Evolutionary conservation across 2,888 invertebrate species (phyloP).

Genomic region (Trimorus sp.): DNA sequence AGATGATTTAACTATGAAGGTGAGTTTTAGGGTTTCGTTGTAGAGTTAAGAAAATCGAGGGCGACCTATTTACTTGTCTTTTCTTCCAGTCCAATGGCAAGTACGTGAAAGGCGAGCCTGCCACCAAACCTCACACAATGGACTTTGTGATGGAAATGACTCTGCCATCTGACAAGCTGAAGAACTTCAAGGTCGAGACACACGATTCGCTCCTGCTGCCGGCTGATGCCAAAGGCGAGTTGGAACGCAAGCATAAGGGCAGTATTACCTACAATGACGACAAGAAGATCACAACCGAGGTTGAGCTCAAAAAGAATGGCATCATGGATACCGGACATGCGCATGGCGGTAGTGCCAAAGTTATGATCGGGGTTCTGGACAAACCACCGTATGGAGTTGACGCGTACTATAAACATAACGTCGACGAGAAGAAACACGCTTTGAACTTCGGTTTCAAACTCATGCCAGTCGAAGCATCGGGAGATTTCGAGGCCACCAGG

Average conservation of each 20-base stretch:
- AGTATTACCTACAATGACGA: conserved; percentile 83
- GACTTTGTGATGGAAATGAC: conserved; percentile 82
- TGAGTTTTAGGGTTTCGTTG: conserved; percentile 61
- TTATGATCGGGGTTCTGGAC: conserved; percentile 82
- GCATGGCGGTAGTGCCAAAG: conserved; percentile 80
- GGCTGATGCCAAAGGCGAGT: conserved; percentile 67
- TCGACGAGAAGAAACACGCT: conserved; percentile 76
- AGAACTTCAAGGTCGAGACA: conserved; percentile 82
- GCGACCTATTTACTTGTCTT: no score
- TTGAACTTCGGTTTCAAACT: conserved; percentile 65
- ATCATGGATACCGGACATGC: conserved; percentile 78
- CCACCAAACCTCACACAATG: conserved; percentile 82
- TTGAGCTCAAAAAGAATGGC: conserved; percentile 66
- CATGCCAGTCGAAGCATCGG: conserved; percentile 67
- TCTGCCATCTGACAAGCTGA: conserved; percentile 84
- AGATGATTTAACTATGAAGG: conserved; percentile 70
- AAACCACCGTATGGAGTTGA: conserved; percentile 82
- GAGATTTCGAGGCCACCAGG: conserved; percentile 71
- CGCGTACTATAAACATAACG: conserved; percentile 81
- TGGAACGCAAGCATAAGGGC: conserved; percentile 79
- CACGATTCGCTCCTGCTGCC: conserved; percentile 69
- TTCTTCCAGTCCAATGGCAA: conserved; percentile 70
- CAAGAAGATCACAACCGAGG: conserved; percentile 82
- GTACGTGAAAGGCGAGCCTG: conserved; percentile 69
- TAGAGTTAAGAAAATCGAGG: no score